These are phyloP conservation scores for Falcunculus frontatus DNA, from an alignment of 2,113 vertebrate genomes.

Conservation along the genomic window DNA sequence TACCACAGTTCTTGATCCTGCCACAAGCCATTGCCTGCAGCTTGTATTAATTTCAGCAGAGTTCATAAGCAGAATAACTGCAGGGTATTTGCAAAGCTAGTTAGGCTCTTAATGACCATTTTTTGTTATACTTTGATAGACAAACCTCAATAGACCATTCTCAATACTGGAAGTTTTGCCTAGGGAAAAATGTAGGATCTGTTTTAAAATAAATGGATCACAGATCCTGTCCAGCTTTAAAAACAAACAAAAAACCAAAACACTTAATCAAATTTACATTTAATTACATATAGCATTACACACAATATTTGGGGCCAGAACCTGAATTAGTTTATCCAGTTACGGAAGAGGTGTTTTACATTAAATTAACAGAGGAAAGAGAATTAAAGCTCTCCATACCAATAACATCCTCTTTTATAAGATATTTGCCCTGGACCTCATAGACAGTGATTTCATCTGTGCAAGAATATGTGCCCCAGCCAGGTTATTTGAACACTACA, in stretches of 20 bases:
- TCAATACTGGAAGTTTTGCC: neutral
- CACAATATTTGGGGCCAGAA: neutral
- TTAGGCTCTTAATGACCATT: neutral
- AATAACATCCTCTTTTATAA: neutral
- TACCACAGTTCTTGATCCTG: slow-evolving; percentile 8
- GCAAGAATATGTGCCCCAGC: neutral
- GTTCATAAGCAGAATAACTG: slow-evolving; percentile 33
- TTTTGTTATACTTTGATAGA: slow-evolving; percentile 10
- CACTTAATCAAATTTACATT: neutral
- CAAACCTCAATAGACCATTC: neutral
- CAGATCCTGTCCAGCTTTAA: neutral
- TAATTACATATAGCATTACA: neutral
- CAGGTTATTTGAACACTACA: neutral
- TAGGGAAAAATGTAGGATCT: neutral
- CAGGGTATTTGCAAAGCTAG: slow-evolving; percentile 34
- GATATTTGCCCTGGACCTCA: neutral
- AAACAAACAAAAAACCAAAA: neutral
- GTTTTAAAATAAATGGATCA: neutral
- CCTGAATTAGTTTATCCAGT: neutral
- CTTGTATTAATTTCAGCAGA: slow-evolving; percentile 31
- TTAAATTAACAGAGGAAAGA: neutral
- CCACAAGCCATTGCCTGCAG: neutral
- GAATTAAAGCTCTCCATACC: neutral
- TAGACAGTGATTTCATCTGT: neutral
- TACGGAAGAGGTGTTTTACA: neutral